phyloP scores from a whole-genome alignment of 2,797 vertebrate genomes.

The Malurus leucopterus region DNA sequence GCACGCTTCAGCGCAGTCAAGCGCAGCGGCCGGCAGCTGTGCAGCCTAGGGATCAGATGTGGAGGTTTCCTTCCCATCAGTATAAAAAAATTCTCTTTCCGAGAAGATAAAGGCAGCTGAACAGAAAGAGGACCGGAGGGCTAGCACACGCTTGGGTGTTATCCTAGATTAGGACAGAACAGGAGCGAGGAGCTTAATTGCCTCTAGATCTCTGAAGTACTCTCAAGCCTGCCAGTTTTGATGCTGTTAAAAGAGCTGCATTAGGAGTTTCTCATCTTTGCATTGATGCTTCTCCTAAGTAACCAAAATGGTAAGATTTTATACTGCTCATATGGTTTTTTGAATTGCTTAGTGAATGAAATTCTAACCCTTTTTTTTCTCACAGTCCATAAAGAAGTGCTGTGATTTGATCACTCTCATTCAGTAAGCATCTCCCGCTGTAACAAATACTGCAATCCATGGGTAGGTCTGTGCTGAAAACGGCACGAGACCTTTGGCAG shows the following conservation, averaged over 20 bases:
- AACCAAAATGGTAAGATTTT: background rate
- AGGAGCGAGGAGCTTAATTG: background rate
- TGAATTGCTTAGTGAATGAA: background rate
- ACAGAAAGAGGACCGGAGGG: background rate
- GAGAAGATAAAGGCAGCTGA: background rate
- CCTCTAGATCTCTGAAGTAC: background rate
- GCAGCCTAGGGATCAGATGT: background rate
- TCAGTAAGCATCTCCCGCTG: background rate
- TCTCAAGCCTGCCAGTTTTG: background rate
- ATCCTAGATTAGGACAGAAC: background rate
- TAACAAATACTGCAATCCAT: background rate
- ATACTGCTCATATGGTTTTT: background rate
- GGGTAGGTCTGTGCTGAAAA: background rate
- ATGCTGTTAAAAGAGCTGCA: background rate
- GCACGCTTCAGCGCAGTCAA: background rate
- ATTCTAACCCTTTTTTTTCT: background rate
- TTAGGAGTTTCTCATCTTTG: background rate
- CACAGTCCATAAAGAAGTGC: background rate
- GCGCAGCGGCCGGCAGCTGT: rapidly evolving
- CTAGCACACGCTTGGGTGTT: background rate
- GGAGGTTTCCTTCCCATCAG: background rate
- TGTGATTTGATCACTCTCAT: background rate
- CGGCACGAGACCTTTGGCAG: background rate
- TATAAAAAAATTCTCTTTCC: background rate
- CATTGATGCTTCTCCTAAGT: background rate